A percentile compares a stretch with the other conserved stretches of the same genome.
These are phyloP conservation scores for Tapera naevia DNA, from an alignment of 2,797 vertebrate species.

Conservation along the genomic window DNA sequence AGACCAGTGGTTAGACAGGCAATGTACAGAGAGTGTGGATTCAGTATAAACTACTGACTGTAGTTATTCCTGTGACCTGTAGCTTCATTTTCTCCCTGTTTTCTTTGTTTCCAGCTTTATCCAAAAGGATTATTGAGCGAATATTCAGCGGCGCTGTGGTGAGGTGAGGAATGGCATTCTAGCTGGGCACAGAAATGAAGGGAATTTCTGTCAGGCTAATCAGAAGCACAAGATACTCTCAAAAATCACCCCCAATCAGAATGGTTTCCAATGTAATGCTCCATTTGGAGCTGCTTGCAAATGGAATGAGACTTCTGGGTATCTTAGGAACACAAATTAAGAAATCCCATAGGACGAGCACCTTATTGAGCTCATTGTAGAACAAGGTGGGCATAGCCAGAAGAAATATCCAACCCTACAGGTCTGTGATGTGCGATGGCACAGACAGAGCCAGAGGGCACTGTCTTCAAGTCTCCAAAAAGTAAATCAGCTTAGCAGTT, in stretches of 20 bases:
- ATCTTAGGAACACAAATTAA: neutral
- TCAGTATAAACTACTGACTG: neutral
- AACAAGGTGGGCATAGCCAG: neutral
- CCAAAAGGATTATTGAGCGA: constrained; percentile 94
- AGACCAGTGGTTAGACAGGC: neutral
- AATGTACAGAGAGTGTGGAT: neutral
- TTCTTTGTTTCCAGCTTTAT: constrained; percentile 84
- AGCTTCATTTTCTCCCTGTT: constrained; percentile 23
- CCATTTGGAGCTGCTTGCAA: neutral
- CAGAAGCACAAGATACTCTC: neutral
- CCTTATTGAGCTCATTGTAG: neutral
- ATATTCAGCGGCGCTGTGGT: constrained; percentile 97
- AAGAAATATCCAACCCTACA: neutral
- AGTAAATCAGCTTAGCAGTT: neutral
- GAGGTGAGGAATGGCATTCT: constrained; percentile 81
- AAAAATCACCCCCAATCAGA: neutral
- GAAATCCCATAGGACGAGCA: neutral
- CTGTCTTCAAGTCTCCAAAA: neutral
- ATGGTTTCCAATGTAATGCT: neutral
- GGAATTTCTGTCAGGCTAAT: neutral
- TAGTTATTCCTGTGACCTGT: constrained; percentile 30
- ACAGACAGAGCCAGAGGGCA: neutral
- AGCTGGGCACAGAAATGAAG: neutral
- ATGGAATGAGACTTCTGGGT: neutral
- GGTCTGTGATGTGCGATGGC: neutral